Evolutionary conservation across 2,797 vertebrate genomes (phyloP), one percentile per base, ranked within the genome.

Genomic region (Lagocephalus sceleratus): DNA sequence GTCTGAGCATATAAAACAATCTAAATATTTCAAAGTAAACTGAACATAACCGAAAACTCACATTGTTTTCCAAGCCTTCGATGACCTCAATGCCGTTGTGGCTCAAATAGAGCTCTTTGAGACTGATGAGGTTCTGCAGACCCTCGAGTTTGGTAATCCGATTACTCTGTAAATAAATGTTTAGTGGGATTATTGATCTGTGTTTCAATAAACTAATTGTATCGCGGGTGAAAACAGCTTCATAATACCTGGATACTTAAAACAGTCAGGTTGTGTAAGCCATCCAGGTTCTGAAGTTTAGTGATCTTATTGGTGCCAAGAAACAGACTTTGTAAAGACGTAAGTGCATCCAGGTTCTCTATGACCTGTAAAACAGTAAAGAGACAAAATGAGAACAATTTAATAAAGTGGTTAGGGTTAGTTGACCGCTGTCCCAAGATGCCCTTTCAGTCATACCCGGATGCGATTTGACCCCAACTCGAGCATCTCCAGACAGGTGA

Each of bases 291-390:
- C 90, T 98, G 95, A 40, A 99, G 90, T 61, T 92, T 93, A 32
- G 91, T 94, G 84, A 99, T 98, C 90, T 99, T 99, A 89, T 99
- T 99, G 66, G 97, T 99, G n/a, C 97, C 97, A 69, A 99, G 90
- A 85, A 97, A 99, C 83, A 99, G 88, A 81, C 95, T 98, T 77
- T 96, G 93, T 73, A 99, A 87, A 49, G 91, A 91, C 40, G 90
- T 42, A 64, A 99, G 84, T 0, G 84, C 6, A 64, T 99, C 97
- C 0, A 97, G 90, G 71, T 97, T 99, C 63, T 99, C 96, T 47
- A 99, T 97, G 5, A 87, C 90, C 97, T 99, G 84, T 12, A 57
- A 84, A 70, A 66, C 48, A 2, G 32, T 66, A 63, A 1, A 51
- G 19, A 41, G 5, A 57, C 17, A 51, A 15, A 63, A 9, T 53